Conservation (phyloP, 2,113 vertebrate species). For the Pelecanoides urinatrix region DNA sequence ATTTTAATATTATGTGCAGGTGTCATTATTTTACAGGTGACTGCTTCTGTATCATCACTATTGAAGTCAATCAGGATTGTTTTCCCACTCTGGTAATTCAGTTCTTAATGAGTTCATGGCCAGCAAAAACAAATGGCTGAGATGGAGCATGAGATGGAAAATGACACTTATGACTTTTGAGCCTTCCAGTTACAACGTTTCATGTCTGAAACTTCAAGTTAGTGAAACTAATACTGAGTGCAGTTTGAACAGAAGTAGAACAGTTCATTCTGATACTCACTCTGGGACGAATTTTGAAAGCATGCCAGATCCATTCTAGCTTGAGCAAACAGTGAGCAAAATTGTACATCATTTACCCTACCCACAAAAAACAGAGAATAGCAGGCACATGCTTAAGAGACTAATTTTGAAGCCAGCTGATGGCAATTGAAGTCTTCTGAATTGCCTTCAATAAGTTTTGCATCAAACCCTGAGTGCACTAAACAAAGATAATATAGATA, state of each 20-base stretch:
- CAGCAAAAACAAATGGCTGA: constrained; percentile 26
- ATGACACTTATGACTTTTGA: not conserved
- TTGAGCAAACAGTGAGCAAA: not conserved
- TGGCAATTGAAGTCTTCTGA: not conserved
- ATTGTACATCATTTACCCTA: not conserved
- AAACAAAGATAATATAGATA: not conserved
- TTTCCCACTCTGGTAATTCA: not conserved
- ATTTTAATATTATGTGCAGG: not conserved
- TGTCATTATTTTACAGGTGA: constrained; percentile 34
- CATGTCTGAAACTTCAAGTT: not conserved
- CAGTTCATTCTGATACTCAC: not conserved
- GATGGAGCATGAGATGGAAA: not conserved
- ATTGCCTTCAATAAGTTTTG: not conserved
- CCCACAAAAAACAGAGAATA: not conserved
- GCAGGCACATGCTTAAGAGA: not conserved
- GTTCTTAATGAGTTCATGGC: constrained; percentile 15
- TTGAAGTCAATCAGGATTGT: not conserved
- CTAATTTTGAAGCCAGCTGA: not conserved
- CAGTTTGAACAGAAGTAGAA: not conserved
- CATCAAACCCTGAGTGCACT: not conserved
- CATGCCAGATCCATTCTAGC: not conserved
- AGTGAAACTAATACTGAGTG: not conserved
- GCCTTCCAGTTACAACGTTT: not conserved
- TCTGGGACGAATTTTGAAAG: not conserved
- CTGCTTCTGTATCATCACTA: not conserved